phyloP scores from a whole-genome alignment of 2,113 vertebrate genomes.

The Sitta europaea region DNA sequence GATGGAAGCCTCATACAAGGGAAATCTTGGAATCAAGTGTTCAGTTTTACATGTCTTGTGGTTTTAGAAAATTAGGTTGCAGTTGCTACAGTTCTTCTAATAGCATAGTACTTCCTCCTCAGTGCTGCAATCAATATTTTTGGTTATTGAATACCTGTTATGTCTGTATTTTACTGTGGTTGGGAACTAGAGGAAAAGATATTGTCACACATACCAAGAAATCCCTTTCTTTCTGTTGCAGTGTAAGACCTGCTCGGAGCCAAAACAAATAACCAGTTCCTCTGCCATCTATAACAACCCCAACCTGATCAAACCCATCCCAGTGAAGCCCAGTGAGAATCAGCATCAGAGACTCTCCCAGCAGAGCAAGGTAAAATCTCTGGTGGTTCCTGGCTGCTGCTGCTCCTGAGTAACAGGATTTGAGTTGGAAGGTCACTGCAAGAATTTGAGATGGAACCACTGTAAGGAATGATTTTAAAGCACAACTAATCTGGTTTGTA shows the following conservation, averaged over 20 bases:
- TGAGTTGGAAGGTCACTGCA: background rate
- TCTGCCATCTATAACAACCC: slow-evolving; percentile 86
- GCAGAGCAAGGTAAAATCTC: slow-evolving; percentile 64
- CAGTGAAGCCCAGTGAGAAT: slow-evolving; percentile 83
- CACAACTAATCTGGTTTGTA: background rate
- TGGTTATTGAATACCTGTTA: background rate
- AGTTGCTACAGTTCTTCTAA: background rate
- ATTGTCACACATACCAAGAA: background rate
- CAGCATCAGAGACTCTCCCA: slow-evolving; percentile 50
- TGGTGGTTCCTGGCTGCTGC: background rate
- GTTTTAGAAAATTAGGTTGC: background rate
- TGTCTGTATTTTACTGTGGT: background rate
- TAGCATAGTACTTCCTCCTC: background rate
- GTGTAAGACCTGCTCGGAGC: slow-evolving; percentile 87
- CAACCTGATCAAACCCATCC: slow-evolving; percentile 94
- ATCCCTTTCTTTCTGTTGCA: slow-evolving; percentile 47
- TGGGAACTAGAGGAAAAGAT: background rate
- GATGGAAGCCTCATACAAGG: background rate
- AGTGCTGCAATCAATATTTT: background rate
- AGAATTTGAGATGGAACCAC: background rate
- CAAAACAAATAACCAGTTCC: slow-evolving; percentile 90
- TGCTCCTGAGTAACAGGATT: background rate
- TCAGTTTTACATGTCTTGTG: background rate
- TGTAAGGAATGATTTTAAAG: background rate
- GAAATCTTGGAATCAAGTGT: background rate